phyloP scores from a whole-genome alignment of 2,113 vertebrate genomes.

The Melanocharis versteri region DNA sequence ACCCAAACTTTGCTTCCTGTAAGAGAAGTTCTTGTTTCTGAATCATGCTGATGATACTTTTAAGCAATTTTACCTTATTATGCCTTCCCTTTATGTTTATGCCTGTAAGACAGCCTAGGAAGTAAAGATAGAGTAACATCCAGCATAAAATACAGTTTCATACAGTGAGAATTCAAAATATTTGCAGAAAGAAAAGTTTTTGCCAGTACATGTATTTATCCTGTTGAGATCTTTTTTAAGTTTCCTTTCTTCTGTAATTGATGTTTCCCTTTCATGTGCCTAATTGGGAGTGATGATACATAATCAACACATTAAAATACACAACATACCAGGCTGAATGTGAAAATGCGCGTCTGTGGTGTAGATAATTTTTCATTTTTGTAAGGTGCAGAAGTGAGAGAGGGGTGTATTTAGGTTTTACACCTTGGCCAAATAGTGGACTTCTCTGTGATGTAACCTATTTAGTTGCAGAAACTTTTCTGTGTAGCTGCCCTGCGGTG shows the following conservation, averaged over 20 bases:
- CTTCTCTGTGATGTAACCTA: slow-evolving; percentile 75
- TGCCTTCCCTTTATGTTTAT: background rate
- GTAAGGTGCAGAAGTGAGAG: slow-evolving; percentile 44
- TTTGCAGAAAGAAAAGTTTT: slow-evolving; percentile 10
- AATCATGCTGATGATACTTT: background rate
- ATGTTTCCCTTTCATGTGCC: background rate
- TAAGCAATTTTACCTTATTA: background rate
- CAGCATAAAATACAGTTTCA: background rate
- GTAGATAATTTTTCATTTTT: slow-evolving; percentile 51
- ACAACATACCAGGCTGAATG: background rate
- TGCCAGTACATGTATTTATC: background rate
- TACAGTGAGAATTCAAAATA: background rate
- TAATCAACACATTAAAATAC: background rate
- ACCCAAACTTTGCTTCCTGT: background rate
- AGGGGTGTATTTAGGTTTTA: slow-evolving; percentile 64
- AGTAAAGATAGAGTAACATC: background rate
- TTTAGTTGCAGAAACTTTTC: slow-evolving; percentile 75
- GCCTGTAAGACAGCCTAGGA: background rate
- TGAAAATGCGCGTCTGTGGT: background rate
- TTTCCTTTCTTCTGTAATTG: background rate
- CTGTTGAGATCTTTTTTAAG: background rate
- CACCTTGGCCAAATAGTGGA: slow-evolving; percentile 73
- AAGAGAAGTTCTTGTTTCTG: background rate
- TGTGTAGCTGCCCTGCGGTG: slow-evolving; percentile 71
- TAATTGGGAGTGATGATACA: background rate